A percentile compares a stretch with the other conserved stretches of the same genome.
These are phyloP conservation scores for Melinaea marsaeus DNA, from an alignment of 2,888 invertebrate species.

Conservation along the genomic window DNA sequence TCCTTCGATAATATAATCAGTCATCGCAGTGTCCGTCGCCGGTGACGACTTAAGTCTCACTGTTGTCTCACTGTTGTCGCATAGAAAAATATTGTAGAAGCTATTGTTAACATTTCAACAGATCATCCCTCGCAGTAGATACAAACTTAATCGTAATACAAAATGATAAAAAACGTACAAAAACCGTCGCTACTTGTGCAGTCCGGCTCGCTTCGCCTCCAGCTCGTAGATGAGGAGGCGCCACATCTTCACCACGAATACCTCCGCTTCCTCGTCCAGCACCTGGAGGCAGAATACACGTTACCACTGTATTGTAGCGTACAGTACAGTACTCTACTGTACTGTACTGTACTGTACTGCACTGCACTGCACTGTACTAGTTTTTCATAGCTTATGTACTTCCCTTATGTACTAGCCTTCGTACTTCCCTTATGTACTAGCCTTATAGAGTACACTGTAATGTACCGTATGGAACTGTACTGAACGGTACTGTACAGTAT, in stretches of 20 bases:
- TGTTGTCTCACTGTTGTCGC: too few relatives aligned
- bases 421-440: not conserved
- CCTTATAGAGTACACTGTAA: too few relatives aligned
- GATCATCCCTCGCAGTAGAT: too few relatives aligned
- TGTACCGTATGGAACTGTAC: not conserved
- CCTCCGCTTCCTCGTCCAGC: slow-evolving; percentile 99
- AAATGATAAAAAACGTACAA: not conserved
- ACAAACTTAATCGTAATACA: too few relatives aligned
- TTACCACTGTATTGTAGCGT: not conserved
- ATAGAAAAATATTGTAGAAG: too few relatives aligned
- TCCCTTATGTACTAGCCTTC: too few relatives aligned
- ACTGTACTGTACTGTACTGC: not conserved
- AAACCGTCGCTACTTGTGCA: slow-evolving; percentile 64
- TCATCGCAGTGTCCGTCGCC: too few relatives aligned
- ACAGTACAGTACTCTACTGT: not conserved
- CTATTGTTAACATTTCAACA: too few relatives aligned
- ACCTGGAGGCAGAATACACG: slow-evolving; percentile 80
- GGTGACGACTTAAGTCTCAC: not conserved
- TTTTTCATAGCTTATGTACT: not conserved
- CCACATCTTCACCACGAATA: slow-evolving; percentile 99
- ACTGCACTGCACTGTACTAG: not conserved
- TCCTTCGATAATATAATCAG: too few relatives aligned
- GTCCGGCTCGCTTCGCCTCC: slow-evolving; percentile 97
- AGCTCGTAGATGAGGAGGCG: slow-evolving; percentile 99
- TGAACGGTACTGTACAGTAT: not conserved